Evolutionary conservation across 2,888 invertebrate species (phyloP).

Genomic region (Agrotis clavis): DNA sequence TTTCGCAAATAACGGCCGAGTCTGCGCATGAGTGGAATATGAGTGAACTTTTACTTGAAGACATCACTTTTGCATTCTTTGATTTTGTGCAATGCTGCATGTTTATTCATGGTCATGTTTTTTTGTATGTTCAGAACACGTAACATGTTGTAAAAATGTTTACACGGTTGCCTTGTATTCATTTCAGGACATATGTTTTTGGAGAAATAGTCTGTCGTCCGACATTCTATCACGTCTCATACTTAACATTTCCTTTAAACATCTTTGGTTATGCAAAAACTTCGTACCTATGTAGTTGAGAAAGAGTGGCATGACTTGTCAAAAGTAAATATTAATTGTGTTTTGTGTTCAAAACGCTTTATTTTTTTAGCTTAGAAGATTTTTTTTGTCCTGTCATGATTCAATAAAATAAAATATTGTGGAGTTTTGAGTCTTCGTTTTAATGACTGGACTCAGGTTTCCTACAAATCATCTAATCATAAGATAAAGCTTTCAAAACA

Average conservation of each 20-base stretch:
- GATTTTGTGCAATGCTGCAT: slow-evolving; percentile 60
- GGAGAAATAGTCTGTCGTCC: background rate
- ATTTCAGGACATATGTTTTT: slow-evolving; percentile 18
- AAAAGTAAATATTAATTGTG: too few species aligned
- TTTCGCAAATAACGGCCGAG: slow-evolving; percentile 82
- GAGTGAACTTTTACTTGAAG: slow-evolving; percentile 77
- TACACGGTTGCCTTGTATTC: slow-evolving; percentile 6
- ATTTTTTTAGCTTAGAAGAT: too few species aligned
- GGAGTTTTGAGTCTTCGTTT: too few species aligned
- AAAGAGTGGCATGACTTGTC: too few species aligned
- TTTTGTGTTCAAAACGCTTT: too few species aligned
- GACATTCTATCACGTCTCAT: too few species aligned
- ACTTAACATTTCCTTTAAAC: background rate
- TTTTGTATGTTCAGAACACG: slow-evolving; percentile 23
- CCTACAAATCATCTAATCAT: too few species aligned
- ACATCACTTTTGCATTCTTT: slow-evolving; percentile 58
- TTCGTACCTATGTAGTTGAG: too few species aligned
- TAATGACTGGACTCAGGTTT: too few species aligned
- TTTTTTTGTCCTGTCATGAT: too few species aligned
- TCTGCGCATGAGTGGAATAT: slow-evolving; percentile 77
- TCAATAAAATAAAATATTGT: too few species aligned
- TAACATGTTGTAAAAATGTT: slow-evolving; percentile 34
- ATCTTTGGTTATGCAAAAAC: too few species aligned
- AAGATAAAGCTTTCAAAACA: slow-evolving; percentile 13
- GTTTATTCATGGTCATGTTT: slow-evolving; percentile 48